Evolutionary conservation across 1,140 invertebrate species (phyloP), one percentile per base, ranked within the genome.

Genomic region (Zaprionus nigranus): DNA sequence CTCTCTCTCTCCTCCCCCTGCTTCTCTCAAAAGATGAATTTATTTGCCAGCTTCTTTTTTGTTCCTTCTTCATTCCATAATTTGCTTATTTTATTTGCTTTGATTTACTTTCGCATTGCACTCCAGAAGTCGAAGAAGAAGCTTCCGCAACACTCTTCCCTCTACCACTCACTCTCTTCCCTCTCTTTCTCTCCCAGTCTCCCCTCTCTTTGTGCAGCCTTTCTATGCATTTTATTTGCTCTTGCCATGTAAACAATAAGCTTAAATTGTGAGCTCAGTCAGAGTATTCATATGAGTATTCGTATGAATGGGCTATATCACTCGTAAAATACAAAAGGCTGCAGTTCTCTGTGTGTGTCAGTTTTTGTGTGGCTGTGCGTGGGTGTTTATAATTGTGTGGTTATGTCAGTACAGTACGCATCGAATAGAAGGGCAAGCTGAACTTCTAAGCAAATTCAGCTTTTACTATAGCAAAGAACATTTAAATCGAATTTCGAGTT

Each of bases 71-170:
- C 64, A 49, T 59, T 68, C 71, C 75, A 82, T 82, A 82, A 83
- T 83, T 77, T 79, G 56, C 81, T 83, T 83, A 83, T 79, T 83
- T 83, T 83, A 79, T 83, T 83, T 79, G 60, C 81, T 79, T 69
- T 82, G 80, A 79, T 82, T 82, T 78, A 57, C 36, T 58, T 62
- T 51, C 38, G 17, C 36, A 62, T 17, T 30, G 58, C 71, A 67
- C 56, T 61, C 15, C 24, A 20, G 26, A 28, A 34, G 30, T 2
- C 9, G 30, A 34, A 34, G 9, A 34, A 60, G n/a, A 2, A 66
- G 57, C 57, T 54, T 58, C 24, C 66, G 20, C 22, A 22, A 24
- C 46, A 22, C 5, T 22, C 59, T 56, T 57, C 1, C 5, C 30
- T 46, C 12, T 13, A 9, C 36, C 46, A 22, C 60, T 22, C 36